phyloP scores from a whole-genome alignment of 64 coral and sea anemone species.

The Exaiptasia diaphana region DNA sequence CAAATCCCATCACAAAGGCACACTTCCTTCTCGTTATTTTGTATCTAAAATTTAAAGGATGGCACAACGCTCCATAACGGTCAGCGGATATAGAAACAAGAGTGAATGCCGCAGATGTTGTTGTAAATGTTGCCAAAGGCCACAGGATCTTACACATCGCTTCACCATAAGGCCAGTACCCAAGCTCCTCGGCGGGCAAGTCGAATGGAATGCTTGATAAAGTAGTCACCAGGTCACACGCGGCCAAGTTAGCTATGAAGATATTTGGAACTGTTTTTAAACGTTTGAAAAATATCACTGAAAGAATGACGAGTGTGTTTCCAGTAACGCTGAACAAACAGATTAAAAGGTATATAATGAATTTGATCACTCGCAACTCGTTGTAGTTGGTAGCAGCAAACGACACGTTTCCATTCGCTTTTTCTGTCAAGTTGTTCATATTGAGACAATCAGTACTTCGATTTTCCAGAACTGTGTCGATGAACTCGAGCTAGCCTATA shows the following conservation, averaged over 20 bases:
- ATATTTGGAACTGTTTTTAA: slow-evolving; percentile 85
- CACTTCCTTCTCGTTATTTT: slow-evolving; percentile 65
- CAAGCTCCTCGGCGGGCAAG: slow-evolving; percentile 33
- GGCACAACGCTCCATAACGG: slow-evolving; percentile 61
- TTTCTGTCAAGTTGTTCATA: too few species aligned
- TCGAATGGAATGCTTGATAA: slow-evolving; percentile 80
- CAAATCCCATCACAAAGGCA: slow-evolving; percentile 21
- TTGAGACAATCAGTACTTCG: too few species aligned
- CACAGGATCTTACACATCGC: slow-evolving; percentile 61
- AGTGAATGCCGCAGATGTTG: slow-evolving; percentile 71
- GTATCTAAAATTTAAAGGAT: slow-evolving; percentile 74
- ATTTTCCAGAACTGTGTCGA: too few species aligned
- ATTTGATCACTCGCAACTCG: slow-evolving; percentile 52
- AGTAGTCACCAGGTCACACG: slow-evolving; percentile 69
- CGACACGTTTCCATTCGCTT: too few species aligned
- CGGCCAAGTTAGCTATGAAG: slow-evolving; percentile 74
- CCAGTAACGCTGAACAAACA: slow-evolving; percentile 68
- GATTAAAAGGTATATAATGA: slow-evolving; percentile 45
- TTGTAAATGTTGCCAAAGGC: slow-evolving; percentile 66
- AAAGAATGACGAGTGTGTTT: slow-evolving; percentile 66
- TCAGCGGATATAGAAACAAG: slow-evolving; percentile 72
- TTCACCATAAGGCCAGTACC: slow-evolving; percentile 68
- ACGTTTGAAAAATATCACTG: slow-evolving; percentile 51
- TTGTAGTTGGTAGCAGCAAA: neutral
- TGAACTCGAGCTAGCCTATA: too few species aligned